A percentile compares a stretch with the other conserved stretches of the same genome.
These are phyloP conservation scores for Neomicropteryx cornuta DNA, from an alignment of 1,140 invertebrate species.

Conservation along the genomic window DNA sequence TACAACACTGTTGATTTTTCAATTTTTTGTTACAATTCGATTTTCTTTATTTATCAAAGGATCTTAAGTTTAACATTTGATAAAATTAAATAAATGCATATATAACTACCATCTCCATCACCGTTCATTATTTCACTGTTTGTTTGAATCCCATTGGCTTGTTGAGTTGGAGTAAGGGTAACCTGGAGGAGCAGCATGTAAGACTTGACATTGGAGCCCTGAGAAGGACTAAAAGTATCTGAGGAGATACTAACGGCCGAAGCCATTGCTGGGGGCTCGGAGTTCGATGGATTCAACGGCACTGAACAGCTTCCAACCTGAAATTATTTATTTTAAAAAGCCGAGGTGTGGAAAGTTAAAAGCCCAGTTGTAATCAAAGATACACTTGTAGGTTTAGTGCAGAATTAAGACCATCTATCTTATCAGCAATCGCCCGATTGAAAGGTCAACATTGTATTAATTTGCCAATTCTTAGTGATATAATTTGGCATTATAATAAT, in stretches of 20 bases:
- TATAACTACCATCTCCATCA: slow-evolving; percentile 29
- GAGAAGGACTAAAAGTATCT: slow-evolving; percentile 69
- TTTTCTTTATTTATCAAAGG: no score
- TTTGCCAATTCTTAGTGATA: no score
- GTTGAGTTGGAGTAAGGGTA: slow-evolving; percentile 28
- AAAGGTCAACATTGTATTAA: no score
- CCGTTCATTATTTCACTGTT: slow-evolving; percentile 38
- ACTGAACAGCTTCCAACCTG: slow-evolving; percentile 65
- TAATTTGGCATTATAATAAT: no score
- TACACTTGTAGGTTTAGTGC: no score
- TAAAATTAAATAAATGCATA: slow-evolving; percentile 1
- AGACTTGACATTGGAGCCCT: slow-evolving; percentile 77
- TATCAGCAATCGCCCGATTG: no score
- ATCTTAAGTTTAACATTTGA: slow-evolving; percentile 1
- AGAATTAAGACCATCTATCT: no score
- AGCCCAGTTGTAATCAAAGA: slow-evolving; percentile 21
- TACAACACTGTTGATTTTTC: no score
- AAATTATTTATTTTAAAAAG: no score
- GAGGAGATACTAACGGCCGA: slow-evolving; percentile 74
- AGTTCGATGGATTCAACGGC: slow-evolving; percentile 68
- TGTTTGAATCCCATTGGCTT: slow-evolving; percentile 29
- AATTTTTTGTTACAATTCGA: no score
- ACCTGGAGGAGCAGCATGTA: slow-evolving; percentile 79
- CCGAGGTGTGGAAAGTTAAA: no score
- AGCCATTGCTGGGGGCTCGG: slow-evolving; percentile 53